A percentile compares a stretch with the other conserved stretches of the same genome.
phyloP scores from a whole-genome alignment of 2,113 vertebrate genomes.

The Protobothrops mucrosquamatus region DNA sequence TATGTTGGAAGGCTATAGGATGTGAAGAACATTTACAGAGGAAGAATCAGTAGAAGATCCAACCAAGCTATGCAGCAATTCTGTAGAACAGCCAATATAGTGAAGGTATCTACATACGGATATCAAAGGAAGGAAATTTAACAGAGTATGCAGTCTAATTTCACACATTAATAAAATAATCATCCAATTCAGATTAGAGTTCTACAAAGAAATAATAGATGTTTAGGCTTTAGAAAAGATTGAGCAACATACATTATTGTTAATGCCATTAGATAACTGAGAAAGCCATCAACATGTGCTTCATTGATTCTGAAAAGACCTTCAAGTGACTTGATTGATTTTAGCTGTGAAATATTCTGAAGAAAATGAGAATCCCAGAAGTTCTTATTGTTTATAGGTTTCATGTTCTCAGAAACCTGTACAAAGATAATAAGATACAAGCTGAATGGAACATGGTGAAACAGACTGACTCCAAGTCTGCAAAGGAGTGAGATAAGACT shows the following conservation, averaged over 20 bases:
- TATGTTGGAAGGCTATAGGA: neutral
- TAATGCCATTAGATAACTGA: neutral
- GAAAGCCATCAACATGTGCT: neutral
- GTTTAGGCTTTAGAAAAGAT: neutral
- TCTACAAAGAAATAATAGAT: neutral
- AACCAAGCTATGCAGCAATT: neutral
- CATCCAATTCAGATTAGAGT: neutral
- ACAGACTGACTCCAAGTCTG: neutral
- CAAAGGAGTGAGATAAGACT: neutral
- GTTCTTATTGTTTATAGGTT: neutral
- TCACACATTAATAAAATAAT: neutral
- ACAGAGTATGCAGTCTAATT: neutral
- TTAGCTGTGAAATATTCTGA: neutral
- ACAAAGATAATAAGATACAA: neutral
- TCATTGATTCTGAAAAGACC: neutral
- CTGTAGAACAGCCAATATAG: neutral
- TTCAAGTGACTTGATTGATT: neutral
- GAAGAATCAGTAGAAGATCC: neutral
- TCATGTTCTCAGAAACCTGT: neutral
- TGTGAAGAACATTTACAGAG: neutral
- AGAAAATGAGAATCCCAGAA: neutral
- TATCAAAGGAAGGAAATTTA: neutral
- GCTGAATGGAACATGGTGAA: neutral
- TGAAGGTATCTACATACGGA: neutral
- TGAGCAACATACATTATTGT: neutral